Evolutionary conservation across 2,888 invertebrate genomes (phyloP).

Genomic region (Argyresthia goedartella): DNA sequence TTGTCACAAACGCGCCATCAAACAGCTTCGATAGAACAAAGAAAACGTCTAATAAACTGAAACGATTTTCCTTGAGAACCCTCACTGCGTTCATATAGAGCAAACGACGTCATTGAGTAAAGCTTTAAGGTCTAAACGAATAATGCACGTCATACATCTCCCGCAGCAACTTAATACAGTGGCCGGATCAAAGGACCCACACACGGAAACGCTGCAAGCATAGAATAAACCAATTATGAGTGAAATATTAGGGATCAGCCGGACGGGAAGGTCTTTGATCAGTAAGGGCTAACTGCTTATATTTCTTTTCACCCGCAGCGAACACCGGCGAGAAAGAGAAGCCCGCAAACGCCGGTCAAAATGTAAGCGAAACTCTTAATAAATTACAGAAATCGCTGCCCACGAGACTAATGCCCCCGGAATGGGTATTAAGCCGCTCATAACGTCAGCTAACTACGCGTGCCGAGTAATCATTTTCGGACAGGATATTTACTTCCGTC

Average conservation of each 20-base stretch:
- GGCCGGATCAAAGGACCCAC: constrained; percentile 63
- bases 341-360: constrained; percentile 45
- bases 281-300: constrained; percentile 44
- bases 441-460: constrained; percentile 59
- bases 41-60: constrained; percentile 11
- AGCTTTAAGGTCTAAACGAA: constrained; percentile 51
- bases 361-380: constrained; percentile 57
- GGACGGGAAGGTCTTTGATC: constrained; percentile 60
- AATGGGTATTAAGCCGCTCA: constrained; percentile 63
- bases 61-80: constrained; percentile 24
- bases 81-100: constrained; percentile 21
- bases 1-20: constrained; percentile 1
- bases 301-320: constrained; percentile 39
- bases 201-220: constrained; percentile 62
- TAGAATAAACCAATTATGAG: constrained; percentile 72
- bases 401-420: constrained; percentile 59
- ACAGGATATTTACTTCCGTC: constrained; percentile 64
- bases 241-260: constrained; percentile 70
- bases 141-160: constrained; percentile 61
- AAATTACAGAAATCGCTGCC: constrained; percentile 66
- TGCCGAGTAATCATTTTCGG: constrained; percentile 64
- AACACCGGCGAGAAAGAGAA: constrained; percentile 41
- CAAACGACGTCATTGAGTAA: constrained; percentile 49
- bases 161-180: constrained; percentile 60
- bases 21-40: constrained; percentile 1